Conservation (phyloP, 2,888 invertebrate species). For the Cheilosia vulpina region DNA sequence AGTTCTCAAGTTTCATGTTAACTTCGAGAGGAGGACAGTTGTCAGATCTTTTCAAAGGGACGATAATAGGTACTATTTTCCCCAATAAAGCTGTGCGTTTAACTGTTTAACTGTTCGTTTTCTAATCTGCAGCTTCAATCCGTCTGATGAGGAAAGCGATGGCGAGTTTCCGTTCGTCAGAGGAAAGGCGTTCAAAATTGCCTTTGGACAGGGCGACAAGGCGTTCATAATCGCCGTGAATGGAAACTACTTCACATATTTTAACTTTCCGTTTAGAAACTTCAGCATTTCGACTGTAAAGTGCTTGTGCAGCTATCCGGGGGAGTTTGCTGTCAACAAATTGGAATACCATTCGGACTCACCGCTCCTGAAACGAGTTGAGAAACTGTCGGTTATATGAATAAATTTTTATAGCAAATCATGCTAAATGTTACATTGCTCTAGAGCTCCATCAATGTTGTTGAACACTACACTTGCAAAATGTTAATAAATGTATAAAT, state of each 20-base stretch:
- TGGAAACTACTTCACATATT: conserved; percentile 83
- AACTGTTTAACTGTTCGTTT: not conserved
- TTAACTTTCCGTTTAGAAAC: conserved; percentile 81
- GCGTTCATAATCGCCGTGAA: conserved; percentile 82
- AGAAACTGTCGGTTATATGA: conserved; percentile 81
- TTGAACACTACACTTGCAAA: too few species aligned
- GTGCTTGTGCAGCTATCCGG: conserved; percentile 81
- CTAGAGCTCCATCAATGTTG: too few species aligned
- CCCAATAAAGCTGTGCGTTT: not conserved
- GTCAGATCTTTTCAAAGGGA: conserved; percentile 81
- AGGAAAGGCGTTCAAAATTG: conserved; percentile 82
- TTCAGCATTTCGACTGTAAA: conserved; percentile 82
- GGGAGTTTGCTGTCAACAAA: conserved; percentile 81
- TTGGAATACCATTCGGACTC: conserved; percentile 83
- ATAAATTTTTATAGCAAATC: not conserved
- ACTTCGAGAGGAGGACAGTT: conserved; percentile 81
- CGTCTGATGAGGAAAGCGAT: conserved; percentile 82
- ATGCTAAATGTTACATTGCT: too few species aligned
- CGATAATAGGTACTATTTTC: conserved; percentile 79
- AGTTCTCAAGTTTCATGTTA: conserved; percentile 81
- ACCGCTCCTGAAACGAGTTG: conserved; percentile 80
- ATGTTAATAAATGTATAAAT: too few species aligned
- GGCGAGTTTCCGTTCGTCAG: conserved; percentile 83
- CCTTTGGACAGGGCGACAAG: conserved; percentile 82
- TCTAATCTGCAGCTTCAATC: conserved; percentile 78